phyloP scores from a whole-genome alignment of 2,888 invertebrate genomes.

The Gortyna flavago region DNA sequence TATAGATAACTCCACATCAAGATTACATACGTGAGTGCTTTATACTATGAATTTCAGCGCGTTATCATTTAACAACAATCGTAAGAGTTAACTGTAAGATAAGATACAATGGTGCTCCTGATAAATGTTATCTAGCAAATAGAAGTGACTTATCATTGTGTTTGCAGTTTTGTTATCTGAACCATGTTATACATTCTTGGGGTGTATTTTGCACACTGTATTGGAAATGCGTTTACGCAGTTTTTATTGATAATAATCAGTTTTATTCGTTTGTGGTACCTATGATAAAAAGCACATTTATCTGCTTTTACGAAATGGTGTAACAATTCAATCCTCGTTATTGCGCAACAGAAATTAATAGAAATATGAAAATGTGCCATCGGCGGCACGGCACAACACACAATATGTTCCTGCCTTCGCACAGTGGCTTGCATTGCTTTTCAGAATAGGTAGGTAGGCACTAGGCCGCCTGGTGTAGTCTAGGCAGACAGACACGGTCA shows the following conservation, averaged over 20 bases:
- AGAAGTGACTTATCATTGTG: conserved; percentile 18
- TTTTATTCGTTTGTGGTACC: not conserved
- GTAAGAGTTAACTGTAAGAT: conserved; percentile 45
- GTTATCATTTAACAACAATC: conserved; percentile 44
- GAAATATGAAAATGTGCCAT: not conserved
- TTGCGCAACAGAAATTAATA: not conserved
- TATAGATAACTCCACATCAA: conserved; percentile 15
- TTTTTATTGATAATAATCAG: conserved; percentile 20
- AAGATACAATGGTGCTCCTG: conserved; percentile 37
- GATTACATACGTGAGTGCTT: conserved; percentile 2
- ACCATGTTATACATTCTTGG: conserved; percentile 23
- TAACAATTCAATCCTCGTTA: not conserved
- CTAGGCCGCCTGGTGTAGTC: not conserved
- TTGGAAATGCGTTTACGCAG: not conserved
- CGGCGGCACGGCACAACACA: not conserved
- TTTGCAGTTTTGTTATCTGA: conserved; percentile 14
- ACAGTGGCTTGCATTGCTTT: not conserved
- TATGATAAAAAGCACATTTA: conserved; percentile 13
- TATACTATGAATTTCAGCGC: conserved; percentile 13
- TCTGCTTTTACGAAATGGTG: conserved; percentile 2
- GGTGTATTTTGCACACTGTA: conserved; percentile 18
- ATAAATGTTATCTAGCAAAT: conserved; percentile 44
- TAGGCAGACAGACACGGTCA: not conserved
- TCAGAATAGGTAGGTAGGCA: not conserved
- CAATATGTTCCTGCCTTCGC: too few relatives aligned